Evolutionary conservation across 2,888 invertebrate species (phyloP).

Genomic region (Calameuta idolon): DNA sequence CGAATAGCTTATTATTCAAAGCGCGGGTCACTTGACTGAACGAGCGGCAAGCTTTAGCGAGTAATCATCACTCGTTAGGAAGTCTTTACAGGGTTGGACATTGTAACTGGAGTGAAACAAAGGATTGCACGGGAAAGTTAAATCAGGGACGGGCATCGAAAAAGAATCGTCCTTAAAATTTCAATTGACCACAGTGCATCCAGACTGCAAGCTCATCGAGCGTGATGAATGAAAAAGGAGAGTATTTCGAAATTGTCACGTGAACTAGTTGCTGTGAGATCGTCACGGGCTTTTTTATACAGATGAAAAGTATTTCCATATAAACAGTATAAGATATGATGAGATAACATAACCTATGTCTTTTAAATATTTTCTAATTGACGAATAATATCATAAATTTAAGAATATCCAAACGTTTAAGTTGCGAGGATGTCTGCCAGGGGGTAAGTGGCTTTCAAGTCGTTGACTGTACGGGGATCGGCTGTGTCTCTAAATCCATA

Average conservation of each 20-base stretch:
- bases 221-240: neutral
- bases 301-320: neutral
- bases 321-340: neutral
- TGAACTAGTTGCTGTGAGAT: neutral
- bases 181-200: neutral
- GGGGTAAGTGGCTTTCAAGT: constrained; percentile 11
- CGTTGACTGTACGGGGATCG: neutral
- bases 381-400: neutral
- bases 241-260: neutral
- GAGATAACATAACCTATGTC: neutral
- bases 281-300: neutral
- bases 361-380: neutral
- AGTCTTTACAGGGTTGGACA: neutral
- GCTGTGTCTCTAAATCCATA: constrained; percentile 3
- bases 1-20: neutral
- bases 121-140: neutral
- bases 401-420: neutral
- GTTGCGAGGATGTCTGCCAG: neutral
- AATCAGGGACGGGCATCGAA: neutral
- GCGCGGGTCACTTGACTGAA: neutral
- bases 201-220: neutral
- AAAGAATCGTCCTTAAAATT: neutral
- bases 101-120: neutral
- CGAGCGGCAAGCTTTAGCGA: neutral
- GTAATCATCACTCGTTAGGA: neutral